phyloP scores from a whole-genome alignment of 2,797 vertebrate genomes.

The Astyanax mexicanus region DNA sequence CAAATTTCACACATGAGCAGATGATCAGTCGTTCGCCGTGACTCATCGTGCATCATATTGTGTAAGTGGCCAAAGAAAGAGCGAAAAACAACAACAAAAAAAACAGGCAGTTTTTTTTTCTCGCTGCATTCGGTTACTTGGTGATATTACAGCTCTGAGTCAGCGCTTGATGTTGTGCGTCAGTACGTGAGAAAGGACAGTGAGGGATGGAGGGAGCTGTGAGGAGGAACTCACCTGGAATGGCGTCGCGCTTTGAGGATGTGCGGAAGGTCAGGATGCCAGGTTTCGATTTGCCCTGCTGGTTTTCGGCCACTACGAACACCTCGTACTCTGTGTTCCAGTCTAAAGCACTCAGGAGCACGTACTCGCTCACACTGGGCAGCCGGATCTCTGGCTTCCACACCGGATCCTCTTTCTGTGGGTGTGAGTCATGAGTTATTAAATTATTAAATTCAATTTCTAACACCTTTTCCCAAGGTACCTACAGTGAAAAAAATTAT shows the following conservation, averaged over 20 bases:
- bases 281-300: constrained; percentile 91
- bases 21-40: constrained; percentile 43
- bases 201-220: constrained; percentile 32
- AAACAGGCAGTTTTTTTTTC: constrained; percentile 28
- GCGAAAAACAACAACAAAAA: constrained; percentile 13
- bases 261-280: constrained; percentile 88
- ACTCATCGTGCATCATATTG: constrained; percentile 56
- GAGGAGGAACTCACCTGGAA: constrained; percentile 86
- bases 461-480: no score
- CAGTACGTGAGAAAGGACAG: constrained; percentile 62
- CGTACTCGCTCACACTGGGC: constrained; percentile 84
- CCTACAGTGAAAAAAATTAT: no score
- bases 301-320: constrained; percentile 91
- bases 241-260: constrained; percentile 86
- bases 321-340: constrained; percentile 96
- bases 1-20: constrained; percentile 36
- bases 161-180: constrained; percentile 46
- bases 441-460: background rate
- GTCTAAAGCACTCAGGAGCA: constrained; percentile 86
- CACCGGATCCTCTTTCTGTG: constrained; percentile 81
- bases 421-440: no score
- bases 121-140: constrained; percentile 50
- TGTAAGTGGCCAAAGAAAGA: constrained; percentile 37
- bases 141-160: constrained; percentile 57
- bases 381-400: constrained; percentile 93